Evolutionary conservation across 2,888 invertebrate genomes (phyloP), one percentile per base, ranked within the genome.

Genomic region (Chrysodeixis includens): DNA sequence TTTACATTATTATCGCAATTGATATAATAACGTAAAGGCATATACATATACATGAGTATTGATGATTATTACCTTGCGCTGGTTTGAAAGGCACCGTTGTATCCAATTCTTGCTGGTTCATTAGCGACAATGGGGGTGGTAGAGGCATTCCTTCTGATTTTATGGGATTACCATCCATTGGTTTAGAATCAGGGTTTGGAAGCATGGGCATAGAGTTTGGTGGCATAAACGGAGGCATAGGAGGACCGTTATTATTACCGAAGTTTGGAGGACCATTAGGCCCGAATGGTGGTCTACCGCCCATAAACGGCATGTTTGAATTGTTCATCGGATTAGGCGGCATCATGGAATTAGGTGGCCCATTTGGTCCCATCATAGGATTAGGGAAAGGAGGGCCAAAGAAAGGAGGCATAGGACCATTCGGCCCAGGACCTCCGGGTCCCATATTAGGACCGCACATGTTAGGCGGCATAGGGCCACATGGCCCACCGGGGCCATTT

Each of bases 41-140:
- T 26, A 26, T 16, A 53, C 32, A 32, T n/a, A 55, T 63, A 63
- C 44, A 40, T 56, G 53, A 35, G 58, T 63, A 55, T 61, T 69
- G 46, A 68, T 56, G 63, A 63, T 78, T 69, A 77, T 88, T 91
- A 93, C 92, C 92, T 92, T 88, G 86, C n/a, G 86, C 73, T 20
- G 87, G 62, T 61, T 83, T 85, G 65, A 73, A 75, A 1, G 95
- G 94, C 20, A 94, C 90, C 2, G 96, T 96, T 72, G 96, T 90
- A 81, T 96, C 96, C 81, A 76, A 66, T 52, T 84, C 83, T 7
- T 76, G 77, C 12, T 86, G 75, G 56, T 86, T 87, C 30, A 77
- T 51, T 8, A 66, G 52, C n/a, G 64, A 69, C 57, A 76, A 85
- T 30, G 90, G 87, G 9, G 88, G 87, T 20, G 87, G 89, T 63